Conservation (phyloP, 2,888 invertebrate genomes). For the Lamellibrachia columna region DNA sequence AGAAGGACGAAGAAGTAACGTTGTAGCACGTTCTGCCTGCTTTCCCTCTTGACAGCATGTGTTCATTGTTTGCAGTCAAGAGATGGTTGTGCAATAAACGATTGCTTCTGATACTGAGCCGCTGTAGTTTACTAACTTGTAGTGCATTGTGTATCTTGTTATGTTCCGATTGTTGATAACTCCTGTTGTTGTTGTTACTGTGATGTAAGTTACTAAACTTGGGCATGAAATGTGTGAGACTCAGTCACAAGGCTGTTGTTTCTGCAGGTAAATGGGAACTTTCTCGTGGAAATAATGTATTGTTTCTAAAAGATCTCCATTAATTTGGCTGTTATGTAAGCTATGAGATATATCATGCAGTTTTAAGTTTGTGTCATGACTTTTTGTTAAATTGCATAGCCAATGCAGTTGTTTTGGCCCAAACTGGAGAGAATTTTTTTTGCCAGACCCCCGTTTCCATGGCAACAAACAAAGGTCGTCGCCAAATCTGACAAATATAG, state of each 20-base stretch:
- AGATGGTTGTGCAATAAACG: constrained; percentile 9
- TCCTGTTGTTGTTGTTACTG: neutral
- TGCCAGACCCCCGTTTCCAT: too few species aligned
- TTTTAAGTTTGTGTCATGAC: neutral
- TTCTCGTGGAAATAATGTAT: neutral
- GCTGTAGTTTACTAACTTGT: constrained; percentile 5
- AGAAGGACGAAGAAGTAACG: constrained; percentile 10
- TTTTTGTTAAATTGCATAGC: neutral
- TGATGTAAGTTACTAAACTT: neutral
- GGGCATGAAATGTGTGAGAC: neutral
- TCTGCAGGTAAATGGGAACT: neutral
- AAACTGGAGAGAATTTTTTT: too few species aligned
- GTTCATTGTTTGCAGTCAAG: neutral
- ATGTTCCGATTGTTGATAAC: neutral
- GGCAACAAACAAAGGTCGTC: too few species aligned
- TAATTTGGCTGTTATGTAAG: neutral
- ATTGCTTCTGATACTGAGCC: neutral
- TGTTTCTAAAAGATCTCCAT: neutral
- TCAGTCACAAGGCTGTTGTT: neutral
- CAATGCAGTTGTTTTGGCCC: too few species aligned
- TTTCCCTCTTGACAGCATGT: neutral
- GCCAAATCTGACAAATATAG: too few species aligned
- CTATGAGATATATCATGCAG: neutral
- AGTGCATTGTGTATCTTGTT: constrained; percentile 11
- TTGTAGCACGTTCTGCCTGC: constrained; percentile 6